These are phyloP conservation scores for Schizaphis graminum DNA, from an alignment of 2,888 invertebrate species.

Conservation along the genomic window DNA sequence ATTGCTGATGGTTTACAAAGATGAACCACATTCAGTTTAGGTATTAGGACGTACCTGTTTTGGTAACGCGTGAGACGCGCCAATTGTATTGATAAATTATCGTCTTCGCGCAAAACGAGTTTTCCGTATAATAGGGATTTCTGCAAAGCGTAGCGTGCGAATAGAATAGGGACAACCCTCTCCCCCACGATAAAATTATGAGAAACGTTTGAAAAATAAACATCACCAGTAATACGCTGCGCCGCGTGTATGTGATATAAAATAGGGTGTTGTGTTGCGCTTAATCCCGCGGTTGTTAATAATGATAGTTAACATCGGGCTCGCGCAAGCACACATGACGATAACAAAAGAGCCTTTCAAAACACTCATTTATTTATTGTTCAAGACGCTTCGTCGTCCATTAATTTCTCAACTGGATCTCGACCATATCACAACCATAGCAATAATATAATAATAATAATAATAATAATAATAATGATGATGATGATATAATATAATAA, in stretches of 20 bases:
- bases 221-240: constrained; percentile 3
- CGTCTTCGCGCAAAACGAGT: not conserved
- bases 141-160: not conserved
- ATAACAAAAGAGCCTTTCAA: constrained; percentile 62
- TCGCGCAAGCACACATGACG: not conserved
- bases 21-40: not conserved
- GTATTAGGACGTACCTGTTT: not conserved
- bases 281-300: constrained; percentile 51
- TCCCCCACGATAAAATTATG: not conserved
- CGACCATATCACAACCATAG: constrained; percentile 25
- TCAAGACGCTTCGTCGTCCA: constrained; percentile 44
- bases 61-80: constrained; percentile 24
- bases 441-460: not conserved
- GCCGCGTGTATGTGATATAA: not conserved
- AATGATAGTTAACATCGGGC: constrained; percentile 28
- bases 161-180: not conserved
- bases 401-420: constrained; percentile 59
- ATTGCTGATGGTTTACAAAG: not conserved
- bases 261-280: constrained; percentile 18
- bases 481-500: not conserved
- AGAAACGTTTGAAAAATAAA: constrained; percentile 37
- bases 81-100: constrained; percentile 57
- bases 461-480: not conserved
- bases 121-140: constrained; percentile 34
- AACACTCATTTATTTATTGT: constrained; percentile 54